Base-by-base conservation (phyloP, 2,888 invertebrate species). In the Marasmarcha lunaedactyla region DNA sequence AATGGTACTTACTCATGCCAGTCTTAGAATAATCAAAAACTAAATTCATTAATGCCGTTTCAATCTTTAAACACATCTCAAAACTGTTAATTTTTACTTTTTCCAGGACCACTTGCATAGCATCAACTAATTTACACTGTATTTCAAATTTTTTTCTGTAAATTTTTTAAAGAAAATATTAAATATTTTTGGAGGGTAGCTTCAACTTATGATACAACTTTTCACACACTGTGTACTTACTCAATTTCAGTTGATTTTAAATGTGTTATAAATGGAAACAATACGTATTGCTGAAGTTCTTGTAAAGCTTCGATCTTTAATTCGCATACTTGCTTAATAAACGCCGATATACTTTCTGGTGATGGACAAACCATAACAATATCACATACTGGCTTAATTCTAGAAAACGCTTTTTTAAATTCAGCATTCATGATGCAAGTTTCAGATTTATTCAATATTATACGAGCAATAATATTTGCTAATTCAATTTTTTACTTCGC, bases 1-100 rank as follows among this genome's bases (percentile, higher is more conserved):
- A 5, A 20, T 20, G 20, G 7, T 20, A 58, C 71, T 69, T 71
- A 88, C 88, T 69, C 79, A 83, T 81, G 37, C 71, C 76, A 26
- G 77, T 64, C 46, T 71, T 71, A 1, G 60, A 54, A 42, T 74
- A 71, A 44, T 88, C 85, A 56, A 86, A 87, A 36, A 89, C 76
- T 51, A 88, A 72, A 45, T 71, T 63, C 10, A 89, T 60, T 1
- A 89, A 58, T 9, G 74, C 72, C 0, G 77, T 63, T 53, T 87
- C 87, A 37, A 88, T 63, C 50, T 87, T 85, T 52, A 85, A 65
- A 47, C 86, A 88, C 55, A 86, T 63, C 36, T 84, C 77, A 14
- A 73, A 56, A 42, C 78, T 81, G 33, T 72, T 71, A 10, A 89
- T 65, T 14, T 54, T 67, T 1, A 79, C 71, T 52, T 79, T 85